Percentiles rank a stretch among this genome's conserved stretches.
Conservation (phyloP, 1,140 invertebrate species). For the Drosophila erecta region DNA sequence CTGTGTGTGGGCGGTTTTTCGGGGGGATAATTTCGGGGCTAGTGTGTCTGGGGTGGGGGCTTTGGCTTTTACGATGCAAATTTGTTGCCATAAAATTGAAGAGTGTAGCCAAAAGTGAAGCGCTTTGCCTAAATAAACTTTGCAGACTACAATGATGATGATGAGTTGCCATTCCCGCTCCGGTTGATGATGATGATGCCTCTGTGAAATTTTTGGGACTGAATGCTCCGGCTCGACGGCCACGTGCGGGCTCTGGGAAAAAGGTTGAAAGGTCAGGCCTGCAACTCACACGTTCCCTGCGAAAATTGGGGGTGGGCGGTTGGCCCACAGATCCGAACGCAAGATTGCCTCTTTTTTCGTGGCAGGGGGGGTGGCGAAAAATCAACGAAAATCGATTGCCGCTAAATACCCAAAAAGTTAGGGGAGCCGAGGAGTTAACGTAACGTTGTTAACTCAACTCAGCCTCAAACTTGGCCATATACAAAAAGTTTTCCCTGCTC, state of each 20-base stretch:
- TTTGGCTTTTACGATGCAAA: slow-evolving; percentile 82
- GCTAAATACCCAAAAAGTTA: slow-evolving; percentile 79
- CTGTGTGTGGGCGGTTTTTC: slow-evolving; percentile 26
- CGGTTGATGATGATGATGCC: slow-evolving; percentile 56
- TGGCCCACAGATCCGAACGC: slow-evolving; percentile 26
- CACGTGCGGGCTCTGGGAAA: slow-evolving; percentile 66
- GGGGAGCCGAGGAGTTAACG: slow-evolving; percentile 54
- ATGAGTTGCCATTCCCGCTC: slow-evolving; percentile 61
- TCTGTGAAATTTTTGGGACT: slow-evolving; percentile 15
- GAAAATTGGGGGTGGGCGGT: not conserved
- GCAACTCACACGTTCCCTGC: slow-evolving; percentile 37
- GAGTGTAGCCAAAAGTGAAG: slow-evolving; percentile 70
- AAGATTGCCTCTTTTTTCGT: slow-evolving; percentile 30
- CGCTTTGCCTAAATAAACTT: slow-evolving; percentile 78
- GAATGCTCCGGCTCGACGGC: slow-evolving; percentile 33
- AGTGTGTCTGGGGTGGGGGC: slow-evolving; percentile 37
- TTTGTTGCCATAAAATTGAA: slow-evolving; percentile 83
- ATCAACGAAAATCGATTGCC: slow-evolving; percentile 79
- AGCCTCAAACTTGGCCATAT: slow-evolving; percentile 42
- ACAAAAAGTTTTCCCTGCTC: slow-evolving; percentile 47
- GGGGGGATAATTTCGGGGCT: slow-evolving; percentile 51
- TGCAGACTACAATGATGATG: slow-evolving; percentile 78
- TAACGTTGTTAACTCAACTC: slow-evolving; percentile 68
- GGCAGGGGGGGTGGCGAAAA: slow-evolving; percentile 33
- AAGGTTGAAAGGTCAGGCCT: slow-evolving; percentile 80